These are phyloP conservation scores for Campaea margaritaria DNA, from an alignment of 2,888 invertebrate genomes.

Conservation along the genomic window DNA sequence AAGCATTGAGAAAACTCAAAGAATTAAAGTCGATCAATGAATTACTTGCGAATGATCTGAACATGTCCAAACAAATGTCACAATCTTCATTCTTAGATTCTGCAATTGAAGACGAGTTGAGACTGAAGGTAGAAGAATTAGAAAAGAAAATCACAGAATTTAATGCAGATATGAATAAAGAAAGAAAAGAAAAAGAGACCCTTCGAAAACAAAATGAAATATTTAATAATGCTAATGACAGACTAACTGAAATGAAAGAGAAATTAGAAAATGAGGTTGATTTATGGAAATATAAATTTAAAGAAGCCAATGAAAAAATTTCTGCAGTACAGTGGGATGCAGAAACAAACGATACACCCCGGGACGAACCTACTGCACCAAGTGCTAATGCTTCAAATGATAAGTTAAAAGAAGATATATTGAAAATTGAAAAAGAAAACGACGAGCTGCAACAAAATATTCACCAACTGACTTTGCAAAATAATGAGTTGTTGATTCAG, in stretches of 20 bases:
- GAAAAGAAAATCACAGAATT: conserved; percentile 88
- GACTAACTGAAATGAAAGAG: conserved; percentile 92
- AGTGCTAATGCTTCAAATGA: conserved; percentile 39
- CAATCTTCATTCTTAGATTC: conserved; percentile 88
- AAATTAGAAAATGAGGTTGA: conserved; percentile 91
- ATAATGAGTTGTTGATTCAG: conserved; percentile 59
- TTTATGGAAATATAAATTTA: conserved; percentile 89
- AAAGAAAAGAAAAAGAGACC: conserved; percentile 88
- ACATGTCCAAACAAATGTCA: conserved; percentile 79
- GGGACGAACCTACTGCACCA: conserved; percentile 41
- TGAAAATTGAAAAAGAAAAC: conserved; percentile 78
- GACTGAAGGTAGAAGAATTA: conserved; percentile 86
- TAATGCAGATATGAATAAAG: conserved; percentile 84
- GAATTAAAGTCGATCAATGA: conserved; percentile 91
- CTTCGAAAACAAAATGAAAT: conserved; percentile 90
- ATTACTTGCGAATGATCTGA: conserved; percentile 83
- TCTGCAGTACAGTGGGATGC: conserved; percentile 71
- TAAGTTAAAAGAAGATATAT: conserved; percentile 60
- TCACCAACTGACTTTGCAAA: conserved; percentile 66
- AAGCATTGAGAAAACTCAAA: conserved; percentile 93
- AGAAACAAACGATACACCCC: conserved; percentile 57
- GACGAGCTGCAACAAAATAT: conserved; percentile 70
- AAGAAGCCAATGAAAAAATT: conserved; percentile 88
- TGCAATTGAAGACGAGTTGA: conserved; percentile 93
- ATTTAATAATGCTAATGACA: conserved; percentile 90